These are phyloP conservation scores for Halesus radiatus DNA, from an alignment of 1,140 invertebrate species.

Conservation along the genomic window DNA sequence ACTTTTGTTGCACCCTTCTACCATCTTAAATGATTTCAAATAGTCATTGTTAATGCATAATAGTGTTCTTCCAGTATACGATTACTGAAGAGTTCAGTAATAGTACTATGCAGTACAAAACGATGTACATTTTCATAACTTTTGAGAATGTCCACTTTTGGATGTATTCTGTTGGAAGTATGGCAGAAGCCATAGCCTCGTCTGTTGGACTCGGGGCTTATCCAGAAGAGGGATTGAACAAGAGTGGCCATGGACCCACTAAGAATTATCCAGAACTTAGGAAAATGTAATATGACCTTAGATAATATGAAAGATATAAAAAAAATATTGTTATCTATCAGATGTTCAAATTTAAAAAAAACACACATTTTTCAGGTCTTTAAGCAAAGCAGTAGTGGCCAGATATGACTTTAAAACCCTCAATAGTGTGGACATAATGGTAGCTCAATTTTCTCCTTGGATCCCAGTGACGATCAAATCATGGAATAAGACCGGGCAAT, in stretches of 20 bases:
- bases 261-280: background rate
- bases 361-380: too few relatives aligned
- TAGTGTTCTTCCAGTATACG: background rate
- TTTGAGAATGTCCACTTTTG: background rate
- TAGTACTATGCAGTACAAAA: background rate
- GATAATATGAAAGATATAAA: too few relatives aligned
- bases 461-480: too few relatives aligned
- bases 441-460: too few relatives aligned
- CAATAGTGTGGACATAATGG: too few relatives aligned
- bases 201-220: constrained; percentile 1
- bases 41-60: background rate
- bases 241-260: background rate
- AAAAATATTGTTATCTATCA: too few relatives aligned
- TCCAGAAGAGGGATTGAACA: background rate
- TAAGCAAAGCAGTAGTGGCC: too few relatives aligned
- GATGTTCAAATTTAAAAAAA: too few relatives aligned
- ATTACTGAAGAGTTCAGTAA: background rate
- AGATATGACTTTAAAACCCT: too few relatives aligned
- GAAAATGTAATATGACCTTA: background rate
- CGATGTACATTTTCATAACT: background rate
- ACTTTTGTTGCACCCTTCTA: too few relatives aligned
- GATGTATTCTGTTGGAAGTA: background rate
- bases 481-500: too few relatives aligned
- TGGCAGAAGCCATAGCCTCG: background rate
- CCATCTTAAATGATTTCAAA: too few relatives aligned